phyloP scores from a whole-genome alignment of 64 coral and sea anemone species.

The Stichodactyla mertensii region DNA sequence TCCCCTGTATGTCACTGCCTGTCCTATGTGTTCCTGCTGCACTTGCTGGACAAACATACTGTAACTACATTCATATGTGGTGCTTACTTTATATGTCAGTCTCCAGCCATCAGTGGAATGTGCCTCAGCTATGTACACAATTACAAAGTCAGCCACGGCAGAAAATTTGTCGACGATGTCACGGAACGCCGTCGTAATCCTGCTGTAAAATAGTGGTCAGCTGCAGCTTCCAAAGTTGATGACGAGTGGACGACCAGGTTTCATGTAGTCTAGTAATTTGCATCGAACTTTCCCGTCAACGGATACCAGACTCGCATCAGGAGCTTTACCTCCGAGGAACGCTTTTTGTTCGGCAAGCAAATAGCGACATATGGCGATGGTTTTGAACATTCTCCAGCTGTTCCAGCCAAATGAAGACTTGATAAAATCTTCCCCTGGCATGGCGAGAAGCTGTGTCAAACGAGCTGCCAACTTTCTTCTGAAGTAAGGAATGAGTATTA shows the following conservation, averaged over 20 bases:
- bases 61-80: background rate
- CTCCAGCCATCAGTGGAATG: slow-evolving; percentile 37
- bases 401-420: background rate
- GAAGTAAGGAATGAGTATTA: background rate
- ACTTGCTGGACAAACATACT: too few species aligned
- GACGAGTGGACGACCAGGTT: slow-evolving; percentile 26
- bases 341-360: background rate
- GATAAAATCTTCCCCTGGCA: background rate
- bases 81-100: slow-evolving; percentile 17
- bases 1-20: background rate
- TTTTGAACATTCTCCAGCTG: background rate
- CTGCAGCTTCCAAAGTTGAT: slow-evolving; percentile 46
- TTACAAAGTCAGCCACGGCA: slow-evolving; percentile 38
- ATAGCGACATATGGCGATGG: background rate
- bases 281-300: background rate
- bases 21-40: background rate
- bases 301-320: slow-evolving; percentile 13
- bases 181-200: slow-evolving; percentile 13
- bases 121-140: slow-evolving; percentile 28
- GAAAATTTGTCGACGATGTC: slow-evolving; percentile 14
- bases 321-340: slow-evolving; percentile 15
- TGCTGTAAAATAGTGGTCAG: slow-evolving; percentile 13
- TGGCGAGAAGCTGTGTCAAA: background rate
- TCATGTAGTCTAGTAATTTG: slow-evolving; percentile 34
- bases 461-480: background rate